Evolutionary conservation across 2,797 vertebrate species (phyloP).

Genomic region (Calcarius lapponicus): DNA sequence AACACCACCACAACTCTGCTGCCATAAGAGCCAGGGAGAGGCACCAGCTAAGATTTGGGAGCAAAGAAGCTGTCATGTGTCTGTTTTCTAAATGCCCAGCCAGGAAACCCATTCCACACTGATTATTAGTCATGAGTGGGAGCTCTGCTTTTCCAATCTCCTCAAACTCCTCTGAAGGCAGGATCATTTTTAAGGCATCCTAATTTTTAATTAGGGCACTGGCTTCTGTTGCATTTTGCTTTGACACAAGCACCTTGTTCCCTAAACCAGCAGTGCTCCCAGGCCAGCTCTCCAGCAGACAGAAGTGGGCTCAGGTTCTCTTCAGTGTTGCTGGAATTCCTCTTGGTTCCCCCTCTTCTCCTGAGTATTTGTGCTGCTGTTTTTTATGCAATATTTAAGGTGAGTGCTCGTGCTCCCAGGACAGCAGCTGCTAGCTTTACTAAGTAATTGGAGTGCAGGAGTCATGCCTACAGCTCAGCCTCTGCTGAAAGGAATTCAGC

Average conservation of each 20-base stretch:
- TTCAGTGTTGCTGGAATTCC: fast-evolving
- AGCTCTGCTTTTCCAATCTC: conserved; percentile 30
- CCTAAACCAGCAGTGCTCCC: neutral
- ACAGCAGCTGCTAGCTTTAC: conserved; percentile 4
- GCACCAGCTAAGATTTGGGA: neutral
- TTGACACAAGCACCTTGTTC: neutral
- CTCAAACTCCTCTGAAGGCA: conserved; percentile 9
- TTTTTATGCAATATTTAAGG: conserved; percentile 41
- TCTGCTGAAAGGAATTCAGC: neutral
- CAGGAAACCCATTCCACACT: conserved; percentile 10
- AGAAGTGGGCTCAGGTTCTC: neutral
- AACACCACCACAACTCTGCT: neutral
- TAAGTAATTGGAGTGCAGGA: conserved; percentile 31
- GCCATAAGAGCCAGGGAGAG: neutral
- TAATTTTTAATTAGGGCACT: conserved; percentile 8
- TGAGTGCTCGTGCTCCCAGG: neutral
- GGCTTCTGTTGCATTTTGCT: neutral
- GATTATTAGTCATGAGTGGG: neutral
- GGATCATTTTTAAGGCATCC: neutral
- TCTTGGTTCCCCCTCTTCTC: neutral
- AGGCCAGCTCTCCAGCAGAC: neutral
- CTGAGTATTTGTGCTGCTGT: neutral
- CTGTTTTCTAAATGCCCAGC: conserved; percentile 34
- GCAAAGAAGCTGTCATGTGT: neutral
- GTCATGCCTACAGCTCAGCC: neutral